Percentiles rank a stretch among this genome's conserved stretches.
phyloP scores from a whole-genome alignment of 2,888 invertebrate species.

The Apeira syringaria region DNA sequence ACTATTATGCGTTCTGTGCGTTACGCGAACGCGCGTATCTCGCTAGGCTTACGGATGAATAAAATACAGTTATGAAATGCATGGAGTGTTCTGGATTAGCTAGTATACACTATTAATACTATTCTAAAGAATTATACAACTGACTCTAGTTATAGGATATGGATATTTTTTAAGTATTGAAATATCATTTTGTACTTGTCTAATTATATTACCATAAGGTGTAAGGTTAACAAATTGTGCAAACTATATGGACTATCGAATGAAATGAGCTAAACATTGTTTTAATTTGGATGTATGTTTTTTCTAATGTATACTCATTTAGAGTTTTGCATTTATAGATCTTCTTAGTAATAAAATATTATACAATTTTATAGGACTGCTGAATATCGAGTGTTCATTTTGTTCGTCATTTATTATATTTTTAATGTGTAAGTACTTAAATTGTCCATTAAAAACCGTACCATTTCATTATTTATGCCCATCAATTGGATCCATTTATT shows the following conservation, averaged over 20 bases:
- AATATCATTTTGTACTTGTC: conserved; percentile 83
- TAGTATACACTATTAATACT: conserved; percentile 62
- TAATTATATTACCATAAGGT: conserved; percentile 79
- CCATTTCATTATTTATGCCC: conserved; percentile 60
- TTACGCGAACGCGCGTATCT: too few species aligned
- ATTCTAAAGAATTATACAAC: conserved; percentile 75
- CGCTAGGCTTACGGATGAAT: too few species aligned
- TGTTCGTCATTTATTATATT: conserved; percentile 43
- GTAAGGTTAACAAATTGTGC: conserved; percentile 80
- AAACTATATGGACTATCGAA: conserved; percentile 72
- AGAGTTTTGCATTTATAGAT: conserved; percentile 81
- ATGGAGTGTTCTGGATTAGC: conserved; percentile 57
- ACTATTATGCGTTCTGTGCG: too few species aligned
- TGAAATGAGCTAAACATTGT: conserved; percentile 72
- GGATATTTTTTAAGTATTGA: conserved; percentile 74
- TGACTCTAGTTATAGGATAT: conserved; percentile 79
- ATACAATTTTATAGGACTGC: conserved; percentile 68
- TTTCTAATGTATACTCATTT: conserved; percentile 78
- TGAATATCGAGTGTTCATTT: conserved; percentile 43
- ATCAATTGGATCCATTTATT: conserved; percentile 48
- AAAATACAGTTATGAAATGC: too few species aligned
- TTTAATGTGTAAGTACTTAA: conserved; percentile 67
- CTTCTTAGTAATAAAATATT: conserved; percentile 70
- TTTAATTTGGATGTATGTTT: conserved; percentile 77
- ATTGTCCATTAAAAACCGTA: conserved; percentile 64